Base-by-base conservation (phyloP, 2,113 vertebrate species). In the Tetrao urogallus region DNA sequence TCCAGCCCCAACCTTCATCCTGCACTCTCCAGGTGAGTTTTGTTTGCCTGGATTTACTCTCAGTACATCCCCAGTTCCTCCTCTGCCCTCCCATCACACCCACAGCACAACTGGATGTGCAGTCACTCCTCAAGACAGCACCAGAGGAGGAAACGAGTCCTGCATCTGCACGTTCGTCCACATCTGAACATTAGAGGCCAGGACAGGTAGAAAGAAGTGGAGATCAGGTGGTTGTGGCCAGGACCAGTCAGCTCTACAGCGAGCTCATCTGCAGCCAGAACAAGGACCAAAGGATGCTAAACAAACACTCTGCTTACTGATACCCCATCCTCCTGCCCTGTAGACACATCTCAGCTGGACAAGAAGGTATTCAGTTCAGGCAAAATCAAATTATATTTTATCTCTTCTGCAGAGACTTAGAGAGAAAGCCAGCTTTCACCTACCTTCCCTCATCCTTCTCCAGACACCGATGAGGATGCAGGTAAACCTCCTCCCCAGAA, bases 181-280 rank as follows among this genome's bases (percentile, higher is more conserved):
- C 22, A 43, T 6, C 34, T 67, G 58, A 8, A 3, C 1, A 1
- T 16, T 4, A 5, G 2, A 32, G 66, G 32, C 48, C 67, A 47
- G 60, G 28, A 28, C 34, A 70, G 40, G 43, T 28, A 57, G 83
- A 69, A 43, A 82, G 27, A 34, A 19, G 43, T 16, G 50, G 28
- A 57, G 58, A 65, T 47, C 43, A 50, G 57, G 50, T 14, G 36
- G 48, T 52, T 13, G 28, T 21, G 64, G 50, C 38, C 20, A 21
- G 20, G 34, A 89, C 9, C 67, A n/a, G 25, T 27, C 56, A 36
- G 11, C 50, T 76, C 48, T 19, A 32, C 69, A 58, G 36, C 13
- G 12, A 85, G 54, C 30, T 56, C 34, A 43, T 61, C 58, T 66
- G 64, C 72, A 78, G 63, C 32, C 56, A 45, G 36, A 89, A 50